Percentiles rank a stretch among this genome's conserved stretches.
Conservation (phyloP, 2,797 vertebrate genomes). For the Rhincodon typus region DNA sequence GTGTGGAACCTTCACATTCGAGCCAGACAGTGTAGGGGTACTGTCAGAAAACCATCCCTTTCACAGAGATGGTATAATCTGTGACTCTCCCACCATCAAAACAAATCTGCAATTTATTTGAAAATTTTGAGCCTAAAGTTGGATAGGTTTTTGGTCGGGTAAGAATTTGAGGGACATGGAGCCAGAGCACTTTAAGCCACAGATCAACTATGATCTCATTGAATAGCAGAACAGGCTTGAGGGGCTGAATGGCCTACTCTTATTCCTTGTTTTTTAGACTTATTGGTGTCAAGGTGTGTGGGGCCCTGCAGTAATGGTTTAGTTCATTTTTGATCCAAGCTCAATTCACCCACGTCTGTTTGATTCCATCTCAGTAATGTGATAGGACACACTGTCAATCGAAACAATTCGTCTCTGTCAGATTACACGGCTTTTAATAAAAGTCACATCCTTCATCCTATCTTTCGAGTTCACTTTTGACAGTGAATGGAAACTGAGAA, state of each 20-base stretch:
- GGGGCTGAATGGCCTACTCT: neutral
- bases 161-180: neutral
- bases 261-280: neutral
- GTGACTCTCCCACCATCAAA: neutral
- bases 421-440: neutral
- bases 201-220: neutral
- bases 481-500: constrained; percentile 20
- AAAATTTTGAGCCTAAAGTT: neutral
- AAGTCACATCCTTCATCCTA: neutral
- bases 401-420: neutral
- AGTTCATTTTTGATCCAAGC: neutral
- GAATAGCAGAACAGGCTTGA: neutral
- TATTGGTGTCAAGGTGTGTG: no score
- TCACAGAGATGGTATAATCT: neutral
- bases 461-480: neutral
- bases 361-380: neutral
- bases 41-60: neutral
- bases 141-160: neutral
- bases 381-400: neutral
- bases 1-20: neutral
- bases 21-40: neutral
- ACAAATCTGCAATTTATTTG: neutral
- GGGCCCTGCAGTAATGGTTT: neutral
- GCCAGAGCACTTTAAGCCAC: neutral
- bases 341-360: neutral